Evolutionary conservation across 2,797 vertebrate genomes (phyloP), one percentile per base, ranked within the genome.

Genomic region (Oryzias sinensis): DNA sequence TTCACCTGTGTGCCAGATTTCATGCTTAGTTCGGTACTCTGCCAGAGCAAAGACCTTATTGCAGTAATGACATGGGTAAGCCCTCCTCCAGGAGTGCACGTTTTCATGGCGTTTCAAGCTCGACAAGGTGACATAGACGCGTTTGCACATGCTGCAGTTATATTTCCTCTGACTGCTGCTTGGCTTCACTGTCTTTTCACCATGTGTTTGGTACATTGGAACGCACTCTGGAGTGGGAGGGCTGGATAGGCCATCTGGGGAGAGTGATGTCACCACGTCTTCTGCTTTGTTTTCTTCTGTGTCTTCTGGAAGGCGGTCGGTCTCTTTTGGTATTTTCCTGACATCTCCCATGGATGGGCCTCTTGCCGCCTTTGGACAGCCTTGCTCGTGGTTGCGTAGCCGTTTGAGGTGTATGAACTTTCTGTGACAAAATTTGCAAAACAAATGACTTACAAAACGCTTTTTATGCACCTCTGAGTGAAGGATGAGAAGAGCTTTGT

Each of bases 1-100:
- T 69, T 99, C 97, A 14, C 97, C 97, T 0, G 97, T 99, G 80
- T 99, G 97, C 97, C 97, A 99, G 67, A 99, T 94, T 87, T 99
- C 97, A 11, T 99, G 97, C 33, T 98, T 96, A 22, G 97, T 99
- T 49, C 97, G 94, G 71, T 99, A 99, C 81, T 99, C 97, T 0
- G 97, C 97, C 79, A 99, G 78, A 0, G 97, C 97, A 41, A 99
- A 99, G 0, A 99, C 97, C 84, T 99, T 99, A 85, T 94, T 98
- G 88, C 97, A 99, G 60, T 98, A 99, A 86, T 98, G 97, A 62
- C 97, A 99, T 0, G 97, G 97, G 47, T 99, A 99, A 0, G 97
- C 97, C 83, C 96, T 94, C 60, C 95, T 93, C 97, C 97, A 99
- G 0, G 96, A 99, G 79, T 99, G 97, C 53, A 98, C 97, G 15